Conservation (phyloP, 2,888 invertebrate genomes). For the Agrilus mali region DNA sequence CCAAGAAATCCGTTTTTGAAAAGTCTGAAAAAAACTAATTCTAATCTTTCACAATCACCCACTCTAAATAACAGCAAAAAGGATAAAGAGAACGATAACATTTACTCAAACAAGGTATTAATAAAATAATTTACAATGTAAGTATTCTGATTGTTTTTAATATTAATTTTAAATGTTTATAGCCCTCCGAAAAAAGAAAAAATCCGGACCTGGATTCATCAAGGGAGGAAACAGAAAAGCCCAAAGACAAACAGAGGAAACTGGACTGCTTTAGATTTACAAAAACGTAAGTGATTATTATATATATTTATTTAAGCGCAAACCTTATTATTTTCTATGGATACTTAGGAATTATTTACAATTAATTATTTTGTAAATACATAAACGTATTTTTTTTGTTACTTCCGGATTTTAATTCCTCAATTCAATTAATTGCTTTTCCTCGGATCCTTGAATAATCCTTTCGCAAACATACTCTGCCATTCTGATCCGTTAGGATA, state of each 20-base stretch:
- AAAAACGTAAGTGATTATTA: slow-evolving; percentile 10
- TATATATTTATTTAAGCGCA: too few relatives aligned
- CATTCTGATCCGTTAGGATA: slow-evolving; percentile 73
- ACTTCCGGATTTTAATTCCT: too few relatives aligned
- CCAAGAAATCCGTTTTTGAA: slow-evolving; percentile 38
- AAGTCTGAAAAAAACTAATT: slow-evolving; percentile 24
- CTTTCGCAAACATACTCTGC: slow-evolving; percentile 51
- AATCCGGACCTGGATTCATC: slow-evolving; percentile 24
- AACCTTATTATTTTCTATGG: too few relatives aligned
- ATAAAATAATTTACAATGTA: too few relatives aligned
- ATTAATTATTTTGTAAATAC: too few relatives aligned
- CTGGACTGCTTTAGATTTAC: slow-evolving; percentile 33
- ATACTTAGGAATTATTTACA: too few relatives aligned
- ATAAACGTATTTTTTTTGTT: too few relatives aligned
- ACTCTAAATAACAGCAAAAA: too few relatives aligned
- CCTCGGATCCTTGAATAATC: slow-evolving; percentile 41
- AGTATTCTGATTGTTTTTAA: too few relatives aligned
- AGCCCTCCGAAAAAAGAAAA: slow-evolving; percentile 26
- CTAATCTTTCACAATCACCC: too few relatives aligned
- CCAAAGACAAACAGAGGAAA: slow-evolving; percentile 36
- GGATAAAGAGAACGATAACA: too few relatives aligned
- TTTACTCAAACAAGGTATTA: too few relatives aligned
- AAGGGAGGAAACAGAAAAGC: slow-evolving; percentile 20
- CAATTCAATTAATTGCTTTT: slow-evolving; percentile 10
- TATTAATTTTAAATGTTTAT: background rate